A percentile compares a stretch with the other conserved stretches of the same genome.
Conservation (phyloP, 2,797 vertebrate genomes). For the Lepidocolaptes lacrymiger region DNA sequence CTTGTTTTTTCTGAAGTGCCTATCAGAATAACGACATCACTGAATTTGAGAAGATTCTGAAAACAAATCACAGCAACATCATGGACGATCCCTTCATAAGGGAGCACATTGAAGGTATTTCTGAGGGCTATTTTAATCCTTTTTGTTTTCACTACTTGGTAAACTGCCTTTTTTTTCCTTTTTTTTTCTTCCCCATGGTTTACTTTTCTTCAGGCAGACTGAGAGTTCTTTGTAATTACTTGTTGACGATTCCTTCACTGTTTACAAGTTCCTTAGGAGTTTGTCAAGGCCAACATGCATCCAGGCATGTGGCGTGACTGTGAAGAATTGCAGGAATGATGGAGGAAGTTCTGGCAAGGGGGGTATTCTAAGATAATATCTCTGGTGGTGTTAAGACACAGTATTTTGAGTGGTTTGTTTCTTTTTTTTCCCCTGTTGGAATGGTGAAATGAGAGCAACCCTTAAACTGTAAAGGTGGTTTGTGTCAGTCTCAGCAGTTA, state of each 20-base stretch:
- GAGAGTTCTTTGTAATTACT: background rate
- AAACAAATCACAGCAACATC: conserved; percentile 99
- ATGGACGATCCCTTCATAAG: conserved; percentile 99
- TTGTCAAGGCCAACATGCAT: background rate
- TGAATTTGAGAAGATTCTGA: conserved; percentile 99
- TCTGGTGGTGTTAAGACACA: background rate
- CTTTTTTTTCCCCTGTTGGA: background rate
- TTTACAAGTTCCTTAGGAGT: background rate
- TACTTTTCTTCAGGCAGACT: background rate
- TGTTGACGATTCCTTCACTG: background rate
- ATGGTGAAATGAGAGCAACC: background rate
- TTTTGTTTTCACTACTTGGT: background rate
- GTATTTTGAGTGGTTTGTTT: background rate
- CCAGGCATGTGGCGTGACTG: background rate
- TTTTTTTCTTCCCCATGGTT: background rate
- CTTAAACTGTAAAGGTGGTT: background rate
- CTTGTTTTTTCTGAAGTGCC: conserved; percentile 82
- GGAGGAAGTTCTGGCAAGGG: background rate
- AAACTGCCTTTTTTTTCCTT: background rate
- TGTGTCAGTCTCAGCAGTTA: background rate
- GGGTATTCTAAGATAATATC: background rate
- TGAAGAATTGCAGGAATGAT: background rate
- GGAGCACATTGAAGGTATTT: conserved; percentile 97
- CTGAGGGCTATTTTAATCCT: background rate
- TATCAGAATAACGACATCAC: conserved; percentile 99